Conservation (phyloP, 2,888 invertebrate genomes). For the Coelopa pilipes region DNA sequence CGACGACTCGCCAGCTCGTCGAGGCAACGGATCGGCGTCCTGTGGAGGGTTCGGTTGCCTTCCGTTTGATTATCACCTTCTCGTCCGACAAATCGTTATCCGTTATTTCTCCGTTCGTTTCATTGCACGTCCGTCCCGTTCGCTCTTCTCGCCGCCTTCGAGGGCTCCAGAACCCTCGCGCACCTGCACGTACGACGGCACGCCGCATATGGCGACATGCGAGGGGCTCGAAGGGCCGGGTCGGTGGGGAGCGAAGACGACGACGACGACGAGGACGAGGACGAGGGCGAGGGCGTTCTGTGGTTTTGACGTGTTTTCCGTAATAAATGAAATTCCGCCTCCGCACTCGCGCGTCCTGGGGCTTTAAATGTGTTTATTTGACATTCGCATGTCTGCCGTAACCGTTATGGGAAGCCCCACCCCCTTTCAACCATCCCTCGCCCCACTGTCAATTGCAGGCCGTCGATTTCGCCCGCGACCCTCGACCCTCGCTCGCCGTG, state of each 20-base stretch:
- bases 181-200: too few relatives aligned
- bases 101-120: too few relatives aligned
- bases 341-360: background rate
- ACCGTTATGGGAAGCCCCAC: too few relatives aligned
- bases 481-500: background rate
- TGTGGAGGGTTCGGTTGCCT: background rate
- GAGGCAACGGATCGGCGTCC: too few relatives aligned
- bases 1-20: too few relatives aligned
- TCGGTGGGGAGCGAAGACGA: too few relatives aligned
- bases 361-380: conserved; percentile 11
- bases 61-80: background rate
- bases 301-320: conserved; percentile 4
- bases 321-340: background rate
- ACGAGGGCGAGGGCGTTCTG: background rate
- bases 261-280: background rate
- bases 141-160: too few relatives aligned
- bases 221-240: too few relatives aligned
- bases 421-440: background rate
- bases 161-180: too few relatives aligned
- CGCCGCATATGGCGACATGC: too few relatives aligned
- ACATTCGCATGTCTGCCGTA: conserved; percentile 5
- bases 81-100: background rate
- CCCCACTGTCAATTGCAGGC: conserved; percentile 8
- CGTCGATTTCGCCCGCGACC: background rate
- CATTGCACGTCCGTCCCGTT: too few relatives aligned